These are phyloP conservation scores for Poeciliopsis turneri DNA, from an alignment of 2,797 vertebrate genomes.

Conservation along the genomic window DNA sequence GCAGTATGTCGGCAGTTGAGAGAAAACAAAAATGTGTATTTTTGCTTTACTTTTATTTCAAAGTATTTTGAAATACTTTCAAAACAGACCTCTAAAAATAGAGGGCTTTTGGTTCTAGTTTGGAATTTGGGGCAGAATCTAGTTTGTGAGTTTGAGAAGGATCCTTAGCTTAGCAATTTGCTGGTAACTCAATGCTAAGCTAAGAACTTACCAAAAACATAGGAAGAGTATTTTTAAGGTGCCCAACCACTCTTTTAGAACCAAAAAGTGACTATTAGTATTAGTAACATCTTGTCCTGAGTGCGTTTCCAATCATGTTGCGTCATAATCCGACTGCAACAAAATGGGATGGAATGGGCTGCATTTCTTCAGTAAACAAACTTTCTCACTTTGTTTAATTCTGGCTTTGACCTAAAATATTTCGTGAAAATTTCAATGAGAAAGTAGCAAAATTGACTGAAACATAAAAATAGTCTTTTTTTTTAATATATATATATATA, in stretches of 20 bases:
- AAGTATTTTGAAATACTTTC: background rate
- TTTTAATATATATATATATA: background rate
- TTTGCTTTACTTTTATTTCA: no score
- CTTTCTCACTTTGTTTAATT: conserved; percentile 25
- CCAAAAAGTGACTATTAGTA: background rate
- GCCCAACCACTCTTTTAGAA: background rate
- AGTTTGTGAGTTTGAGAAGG: background rate
- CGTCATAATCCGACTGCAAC: background rate
- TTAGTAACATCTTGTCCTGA: background rate
- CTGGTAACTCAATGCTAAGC: background rate
- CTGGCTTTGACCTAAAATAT: conserved; percentile 9
- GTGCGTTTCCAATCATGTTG: background rate
- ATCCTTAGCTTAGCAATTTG: background rate
- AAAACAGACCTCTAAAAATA: background rate
- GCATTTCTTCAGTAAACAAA: background rate
- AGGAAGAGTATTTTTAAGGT: conserved; percentile 11
- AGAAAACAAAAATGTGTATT: background rate
- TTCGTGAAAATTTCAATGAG: conserved; percentile 16
- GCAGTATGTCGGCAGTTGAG: background rate
- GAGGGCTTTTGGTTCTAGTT: background rate
- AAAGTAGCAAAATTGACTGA: conserved; percentile 34
- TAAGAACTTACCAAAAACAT: background rate
- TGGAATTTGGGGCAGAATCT: background rate
- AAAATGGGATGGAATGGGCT: background rate
- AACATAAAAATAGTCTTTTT: conserved; percentile 38